Base-by-base conservation (phyloP, 2,113 vertebrate species). In the Hypanus sabinus region DNA sequence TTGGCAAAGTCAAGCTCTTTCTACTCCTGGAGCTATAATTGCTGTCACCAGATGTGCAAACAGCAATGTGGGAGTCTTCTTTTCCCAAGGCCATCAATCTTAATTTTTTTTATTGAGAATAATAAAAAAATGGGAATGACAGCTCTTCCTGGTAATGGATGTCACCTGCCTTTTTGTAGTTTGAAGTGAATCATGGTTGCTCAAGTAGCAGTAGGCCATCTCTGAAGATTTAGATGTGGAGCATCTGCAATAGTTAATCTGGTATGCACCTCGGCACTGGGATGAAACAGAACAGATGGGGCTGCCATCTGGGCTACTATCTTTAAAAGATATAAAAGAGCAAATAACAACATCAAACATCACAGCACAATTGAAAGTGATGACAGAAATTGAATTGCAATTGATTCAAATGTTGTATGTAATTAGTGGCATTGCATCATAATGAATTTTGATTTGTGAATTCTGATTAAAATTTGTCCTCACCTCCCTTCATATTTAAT, bases 271-370 rank as follows among this genome's bases (percentile, higher is more conserved):
- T 68, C 65, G 85, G 85, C 30, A 90, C 60, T 65, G 60, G 60
- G 33, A 68, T 62, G 85, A 90, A 90, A 18, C 85, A 68, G n/a
- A 65, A 90, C 85, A 90, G 85, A 90, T 90, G 85, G 85, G 85
- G 60, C 60, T 65, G 62, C 85, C 85, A 90, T 90, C 85, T 90
- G 85, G 85, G 33, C 30, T 20, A 79, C n/a, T 79, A 36, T 14
- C 76, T 65, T 7, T 18, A 33, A 33, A 62, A 90, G 5, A 90
- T 90, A 65, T 65, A 65, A 62, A 90, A 18, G 60, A 68, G 60
- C 30, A 68, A 46, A 18, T 36, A 79, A 36, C 57, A 88, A 65
- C 83, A 62, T 22, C 22, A 90, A 90, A 30, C 65, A 68, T 90
- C 6, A 33, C 30, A 33, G 85, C 85, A 33, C 60, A 68, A 65